Percentiles rank a stretch among this genome's conserved stretches.
These are phyloP conservation scores for Brevimyrus niger DNA, from an alignment of 2,113 vertebrate genomes.

Conservation along the genomic window DNA sequence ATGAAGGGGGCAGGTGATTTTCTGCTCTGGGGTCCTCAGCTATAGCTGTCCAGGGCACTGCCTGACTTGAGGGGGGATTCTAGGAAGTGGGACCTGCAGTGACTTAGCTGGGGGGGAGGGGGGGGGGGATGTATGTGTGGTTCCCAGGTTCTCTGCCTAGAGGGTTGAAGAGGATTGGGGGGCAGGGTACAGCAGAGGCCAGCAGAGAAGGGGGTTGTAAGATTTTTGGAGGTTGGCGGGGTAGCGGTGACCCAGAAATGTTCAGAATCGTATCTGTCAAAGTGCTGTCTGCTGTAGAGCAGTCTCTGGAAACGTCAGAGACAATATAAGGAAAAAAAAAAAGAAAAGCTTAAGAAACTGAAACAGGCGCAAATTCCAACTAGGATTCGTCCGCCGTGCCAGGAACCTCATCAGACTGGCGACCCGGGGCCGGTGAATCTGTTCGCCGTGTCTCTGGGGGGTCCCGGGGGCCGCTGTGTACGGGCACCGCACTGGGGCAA, in stretches of 20 bases:
- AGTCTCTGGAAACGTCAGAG: background rate
- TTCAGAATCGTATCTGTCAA: background rate
- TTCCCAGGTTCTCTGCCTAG: background rate
- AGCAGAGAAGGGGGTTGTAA: background rate
- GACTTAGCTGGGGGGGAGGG: background rate
- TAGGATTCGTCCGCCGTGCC: background rate
- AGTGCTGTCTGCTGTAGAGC: background rate
- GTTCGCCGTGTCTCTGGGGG: background rate
- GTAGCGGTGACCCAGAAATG: background rate
- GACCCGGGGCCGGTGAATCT: background rate
- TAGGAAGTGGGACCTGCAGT: background rate
- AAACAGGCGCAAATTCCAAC: background rate
- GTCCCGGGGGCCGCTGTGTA: background rate
- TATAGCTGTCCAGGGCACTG: too few relatives aligned
- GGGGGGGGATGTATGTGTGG: background rate
- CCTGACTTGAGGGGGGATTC: background rate
- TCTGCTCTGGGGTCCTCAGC: conserved; percentile 3
- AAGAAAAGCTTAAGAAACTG: background rate
- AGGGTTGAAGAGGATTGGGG: background rate
- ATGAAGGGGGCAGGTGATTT: background rate
- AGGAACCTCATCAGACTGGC: background rate
- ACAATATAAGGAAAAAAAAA: background rate
- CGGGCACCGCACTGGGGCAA: background rate
- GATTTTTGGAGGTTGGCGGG: background rate
- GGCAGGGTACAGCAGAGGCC: background rate